Evolutionary conservation across 2,888 invertebrate genomes (phyloP).

Genomic region (Limnephilus marmoratus): DNA sequence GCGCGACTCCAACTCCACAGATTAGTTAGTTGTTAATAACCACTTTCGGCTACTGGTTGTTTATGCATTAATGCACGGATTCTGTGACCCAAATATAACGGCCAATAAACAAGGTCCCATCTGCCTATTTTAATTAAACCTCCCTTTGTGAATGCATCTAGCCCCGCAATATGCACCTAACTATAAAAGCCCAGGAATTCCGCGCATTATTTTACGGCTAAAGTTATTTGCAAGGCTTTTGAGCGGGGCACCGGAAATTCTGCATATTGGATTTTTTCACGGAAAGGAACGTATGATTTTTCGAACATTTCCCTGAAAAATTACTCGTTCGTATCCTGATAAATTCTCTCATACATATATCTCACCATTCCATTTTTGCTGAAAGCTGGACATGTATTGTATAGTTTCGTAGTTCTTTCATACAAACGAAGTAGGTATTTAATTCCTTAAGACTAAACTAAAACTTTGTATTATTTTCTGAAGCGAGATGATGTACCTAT

Average conservation of each 20-base stretch:
- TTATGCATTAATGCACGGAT: constrained; percentile 26
- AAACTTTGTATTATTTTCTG: neutral
- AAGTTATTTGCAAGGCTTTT: constrained; percentile 55
- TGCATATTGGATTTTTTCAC: neutral
- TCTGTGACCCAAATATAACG: constrained; percentile 49
- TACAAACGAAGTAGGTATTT: too few relatives aligned
- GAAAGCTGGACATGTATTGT: neutral
- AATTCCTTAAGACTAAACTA: too few relatives aligned
- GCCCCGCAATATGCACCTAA: neutral
- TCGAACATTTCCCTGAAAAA: neutral
- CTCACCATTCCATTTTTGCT: neutral
- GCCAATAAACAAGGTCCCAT: constrained; percentile 60
- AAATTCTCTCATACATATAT: neutral
- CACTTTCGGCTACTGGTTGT: neutral
- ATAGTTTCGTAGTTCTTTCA: too few relatives aligned
- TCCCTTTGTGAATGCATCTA: constrained; percentile 58
- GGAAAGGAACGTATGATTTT: neutral
- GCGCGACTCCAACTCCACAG: neutral
- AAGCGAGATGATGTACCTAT: neutral
- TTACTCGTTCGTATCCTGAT: neutral
- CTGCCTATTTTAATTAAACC: constrained; percentile 64
- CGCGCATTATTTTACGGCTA: constrained; percentile 56
- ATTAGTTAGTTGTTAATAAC: neutral
- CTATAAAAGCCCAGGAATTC: constrained; percentile 48
- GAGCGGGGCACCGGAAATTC: neutral